Conservation (phyloP, 2,888 invertebrate genomes). For the Homarus gammarus region DNA sequence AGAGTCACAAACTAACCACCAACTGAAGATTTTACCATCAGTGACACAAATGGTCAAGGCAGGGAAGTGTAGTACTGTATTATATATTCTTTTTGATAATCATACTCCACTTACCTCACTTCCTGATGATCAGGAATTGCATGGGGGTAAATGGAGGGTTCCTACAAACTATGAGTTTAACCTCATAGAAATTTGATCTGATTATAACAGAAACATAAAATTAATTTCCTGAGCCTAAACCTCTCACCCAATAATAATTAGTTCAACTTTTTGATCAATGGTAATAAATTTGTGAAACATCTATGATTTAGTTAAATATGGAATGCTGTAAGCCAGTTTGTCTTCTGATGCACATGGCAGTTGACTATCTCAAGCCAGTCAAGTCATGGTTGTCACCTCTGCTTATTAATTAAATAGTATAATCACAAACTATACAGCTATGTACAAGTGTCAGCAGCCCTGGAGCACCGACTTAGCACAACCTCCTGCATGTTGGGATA, state of each 20-base stretch:
- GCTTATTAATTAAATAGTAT: constrained; percentile 57
- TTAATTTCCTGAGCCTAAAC: constrained; percentile 17
- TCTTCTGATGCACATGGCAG: constrained; percentile 52
- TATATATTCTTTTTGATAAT: background rate
- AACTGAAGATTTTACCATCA: background rate
- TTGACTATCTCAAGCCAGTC: constrained; percentile 43
- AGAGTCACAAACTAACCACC: background rate
- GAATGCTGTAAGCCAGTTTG: constrained; percentile 59
- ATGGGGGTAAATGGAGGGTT: background rate
- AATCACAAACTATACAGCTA: constrained; percentile 63
- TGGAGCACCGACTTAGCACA: constrained; percentile 64
- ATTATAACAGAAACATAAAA: constrained; percentile 23
- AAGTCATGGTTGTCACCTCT: constrained; percentile 37
- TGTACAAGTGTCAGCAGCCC: constrained; percentile 61
- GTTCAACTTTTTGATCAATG: constrained; percentile 37
- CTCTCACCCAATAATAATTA: constrained; percentile 28
- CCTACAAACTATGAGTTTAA: background rate
- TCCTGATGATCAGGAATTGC: background rate
- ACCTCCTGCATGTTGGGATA: constrained; percentile 57
- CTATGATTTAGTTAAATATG: constrained; percentile 40
- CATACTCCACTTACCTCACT: background rate
- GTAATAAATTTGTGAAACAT: constrained; percentile 40
- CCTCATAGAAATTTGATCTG: constrained; percentile 3
- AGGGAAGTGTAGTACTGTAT: background rate
- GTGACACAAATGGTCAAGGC: background rate